phyloP scores from a whole-genome alignment of 1,140 invertebrate genomes.

The Polypedilum pembai region DNA sequence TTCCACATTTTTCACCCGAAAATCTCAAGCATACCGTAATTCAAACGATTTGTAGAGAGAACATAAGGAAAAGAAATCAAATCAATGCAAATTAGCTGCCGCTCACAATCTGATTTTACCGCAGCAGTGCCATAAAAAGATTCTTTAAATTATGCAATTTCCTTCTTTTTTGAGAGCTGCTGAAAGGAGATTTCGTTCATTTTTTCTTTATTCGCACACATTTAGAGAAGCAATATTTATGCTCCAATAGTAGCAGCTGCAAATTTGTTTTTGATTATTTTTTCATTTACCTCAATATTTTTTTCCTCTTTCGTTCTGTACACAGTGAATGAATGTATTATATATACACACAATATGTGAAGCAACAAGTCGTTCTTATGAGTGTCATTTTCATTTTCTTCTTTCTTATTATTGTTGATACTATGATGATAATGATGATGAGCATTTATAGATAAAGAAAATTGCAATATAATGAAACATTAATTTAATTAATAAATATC shows the following conservation, averaged over 20 bases:
- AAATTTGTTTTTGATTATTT: constrained; percentile 14
- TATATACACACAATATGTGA: neutral
- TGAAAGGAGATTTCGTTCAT: neutral
- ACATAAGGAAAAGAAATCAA: neutral
- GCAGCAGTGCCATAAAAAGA: neutral
- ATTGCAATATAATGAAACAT: no score
- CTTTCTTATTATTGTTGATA: neutral
- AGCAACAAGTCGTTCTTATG: neutral
- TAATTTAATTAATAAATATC: no score
- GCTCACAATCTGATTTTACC: neutral
- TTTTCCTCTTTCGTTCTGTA: neutral
- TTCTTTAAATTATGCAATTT: constrained; percentile 26
- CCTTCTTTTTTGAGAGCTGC: neutral
- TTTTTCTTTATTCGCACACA: neutral
- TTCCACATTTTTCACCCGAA: no score
- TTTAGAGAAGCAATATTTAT: neutral
- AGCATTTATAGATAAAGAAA: no score
- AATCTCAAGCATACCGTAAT: neutral
- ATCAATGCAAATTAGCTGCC: constrained; percentile 26
- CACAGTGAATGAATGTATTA: no score
- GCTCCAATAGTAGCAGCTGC: neutral
- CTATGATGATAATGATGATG: no score
- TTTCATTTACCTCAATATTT: neutral
- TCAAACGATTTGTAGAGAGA: neutral
- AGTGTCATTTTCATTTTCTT: neutral